Conservation (phyloP, 2,797 vertebrate genomes). For the Melopsittacus undulatus region DNA sequence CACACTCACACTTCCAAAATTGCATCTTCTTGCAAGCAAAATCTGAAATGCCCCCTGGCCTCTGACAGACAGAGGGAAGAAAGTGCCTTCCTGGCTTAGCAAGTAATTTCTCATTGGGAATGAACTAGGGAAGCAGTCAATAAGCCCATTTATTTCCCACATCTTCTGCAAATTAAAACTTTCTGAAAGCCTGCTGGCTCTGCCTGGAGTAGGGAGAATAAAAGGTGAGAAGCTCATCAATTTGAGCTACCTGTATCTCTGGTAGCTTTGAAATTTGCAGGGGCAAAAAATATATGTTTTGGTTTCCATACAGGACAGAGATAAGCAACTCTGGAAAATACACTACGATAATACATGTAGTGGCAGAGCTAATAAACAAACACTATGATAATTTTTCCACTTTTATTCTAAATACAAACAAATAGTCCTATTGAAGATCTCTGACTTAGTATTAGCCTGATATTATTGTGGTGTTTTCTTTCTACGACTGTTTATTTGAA, state of each 20-base stretch:
- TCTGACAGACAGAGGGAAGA: background rate
- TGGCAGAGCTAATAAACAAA: background rate
- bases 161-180: background rate
- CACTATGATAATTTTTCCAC: background rate
- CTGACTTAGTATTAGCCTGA: background rate
- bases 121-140: background rate
- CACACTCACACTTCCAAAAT: background rate
- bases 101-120: background rate
- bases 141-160: background rate
- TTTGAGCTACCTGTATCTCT: background rate
- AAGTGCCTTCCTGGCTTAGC: background rate
- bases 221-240: background rate
- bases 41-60: background rate
- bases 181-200: background rate
- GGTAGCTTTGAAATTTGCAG: background rate
- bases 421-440: background rate
- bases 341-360: background rate
- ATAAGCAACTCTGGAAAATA: background rate
- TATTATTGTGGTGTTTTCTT: background rate
- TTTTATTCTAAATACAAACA: background rate
- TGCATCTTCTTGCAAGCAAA: accelerated
- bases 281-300: accelerated
- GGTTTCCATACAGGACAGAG: background rate
- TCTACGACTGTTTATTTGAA: background rate
- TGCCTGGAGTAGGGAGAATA: background rate